Base-by-base conservation (phyloP, 2,113 vertebrate genomes). In the Sebastes schlegelii region DNA sequence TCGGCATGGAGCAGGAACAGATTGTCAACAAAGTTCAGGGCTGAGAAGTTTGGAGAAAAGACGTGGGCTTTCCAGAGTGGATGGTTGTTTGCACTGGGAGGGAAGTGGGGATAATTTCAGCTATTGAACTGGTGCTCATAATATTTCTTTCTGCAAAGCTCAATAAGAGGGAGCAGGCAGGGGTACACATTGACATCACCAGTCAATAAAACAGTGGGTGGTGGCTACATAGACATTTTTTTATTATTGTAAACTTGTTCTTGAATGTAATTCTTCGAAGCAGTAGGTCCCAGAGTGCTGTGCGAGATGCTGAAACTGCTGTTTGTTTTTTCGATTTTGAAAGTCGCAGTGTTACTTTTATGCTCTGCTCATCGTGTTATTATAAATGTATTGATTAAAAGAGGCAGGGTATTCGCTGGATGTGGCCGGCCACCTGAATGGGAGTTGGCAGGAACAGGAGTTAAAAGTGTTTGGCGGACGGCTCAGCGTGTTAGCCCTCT, bases 351-450 rank as follows among this genome's bases (percentile, higher is more conserved):
- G 78, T 85, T 91, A 74, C 90, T 94, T 34, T 84, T 84, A 77
- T 82, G 80, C 87, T 82, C 68, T 8, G 40, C 70, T 87, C 87
- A 73, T 86, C 48, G 46, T 80, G 80, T 83, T 85, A 84, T 83
- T 85, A 84, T 82, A 73, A 82, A 87, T 81, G 45, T 90, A 94
- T 94, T 86, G 94, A 94, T 90, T 72, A 58, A 51, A 80, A 77
- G 84, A 92, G 88, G 88, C 87, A 79, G 78, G 85, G 75, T 67
- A 85, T 85, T 86, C 74, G 45, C 78, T 74, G 86, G 65, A 89
- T 77, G 81, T 87, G 89, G 73, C 78, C 14, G 57, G 77, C 67
- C 75, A 49, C 80, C 67, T 90, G 87, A 90, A 92, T 88, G 79
- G 63, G 61, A 85, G 57, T 52, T 85, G 84, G 84, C 82, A 77